Evolutionary conservation across 2,888 invertebrate genomes (phyloP), one percentile per base, ranked within the genome.

Genomic region (Heliconius aoede): DNA sequence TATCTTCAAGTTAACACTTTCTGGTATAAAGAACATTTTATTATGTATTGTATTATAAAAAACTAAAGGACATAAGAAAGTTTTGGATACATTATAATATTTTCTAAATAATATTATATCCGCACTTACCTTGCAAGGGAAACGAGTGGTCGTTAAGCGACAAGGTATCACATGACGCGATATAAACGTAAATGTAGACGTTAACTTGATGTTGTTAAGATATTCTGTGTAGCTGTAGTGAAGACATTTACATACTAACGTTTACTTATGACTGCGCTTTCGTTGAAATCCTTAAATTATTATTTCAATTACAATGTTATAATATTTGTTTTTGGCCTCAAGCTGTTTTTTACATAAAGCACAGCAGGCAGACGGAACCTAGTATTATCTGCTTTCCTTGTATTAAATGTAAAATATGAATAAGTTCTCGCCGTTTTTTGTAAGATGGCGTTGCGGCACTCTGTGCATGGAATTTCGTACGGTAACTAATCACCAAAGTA

Each of bases 21-120:
- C 8, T n/a, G 51, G 51, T 21, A 51, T 8, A 0, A 51, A 51
- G 3, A 9, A n/a, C 3, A n/a, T 46, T 46, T 18, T 46, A 46
- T 5, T 46, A 46, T 18, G 18, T 46, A 46, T 46, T 46, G n/a
- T n/a, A n/a, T n/a, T n/a, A n/a, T n/a, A n/a, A n/a, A n/a, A n/a
- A n/a, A n/a, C n/a, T n/a, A n/a, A n/a, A n/a, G n/a, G n/a, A n/a
- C n/a, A n/a, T n/a, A n/a, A n/a, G n/a, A n/a, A n/a, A n/a, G n/a
- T n/a, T n/a, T n/a, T n/a, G n/a, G n/a, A n/a, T n/a, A n/a, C n/a
- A 11, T n/a, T 36, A 24, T 30, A 51, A 51, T n/a, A 69, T 30
- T 69, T 69, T 51, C 51, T 46, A 30, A 28, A 30, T 69, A 13
- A 69, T 69, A 69, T 69, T 13, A 69, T 69, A 69, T 24, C 36